Evolutionary conservation across 2,113 vertebrate species (phyloP).

Genomic region (Alexandromys fortis): DNA sequence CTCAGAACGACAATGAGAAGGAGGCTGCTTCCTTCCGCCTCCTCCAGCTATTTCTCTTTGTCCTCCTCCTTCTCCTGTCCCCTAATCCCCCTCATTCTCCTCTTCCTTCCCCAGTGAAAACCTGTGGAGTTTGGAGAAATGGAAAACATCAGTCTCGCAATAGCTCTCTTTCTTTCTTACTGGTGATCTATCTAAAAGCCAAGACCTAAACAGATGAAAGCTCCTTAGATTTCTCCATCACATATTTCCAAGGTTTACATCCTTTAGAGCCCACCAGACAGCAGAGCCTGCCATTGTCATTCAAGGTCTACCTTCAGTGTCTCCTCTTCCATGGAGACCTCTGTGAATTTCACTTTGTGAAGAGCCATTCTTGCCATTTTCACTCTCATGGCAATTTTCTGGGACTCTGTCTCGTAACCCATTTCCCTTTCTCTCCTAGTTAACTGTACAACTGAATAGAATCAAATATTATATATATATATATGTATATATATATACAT

Average conservation of each 20-base stretch:
- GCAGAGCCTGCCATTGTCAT: background rate
- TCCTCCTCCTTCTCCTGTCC: too few relatives aligned
- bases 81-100: background rate
- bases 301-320: background rate
- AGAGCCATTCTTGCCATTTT: background rate
- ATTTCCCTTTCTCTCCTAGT: background rate
- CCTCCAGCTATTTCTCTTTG: background rate
- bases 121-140: fast-evolving
- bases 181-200: background rate
- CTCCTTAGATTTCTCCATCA: background rate
- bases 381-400: background rate
- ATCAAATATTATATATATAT: background rate
- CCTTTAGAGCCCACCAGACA: background rate
- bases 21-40: too few relatives aligned
- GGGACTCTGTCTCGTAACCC: background rate
- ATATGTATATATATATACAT: background rate
- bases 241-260: background rate
- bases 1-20: background rate
- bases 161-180: background rate
- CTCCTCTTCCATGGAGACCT: background rate
- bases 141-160: background rate
- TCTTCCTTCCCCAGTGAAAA: background rate
- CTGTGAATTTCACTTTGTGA: background rate
- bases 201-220: background rate
- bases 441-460: background rate